Evolutionary conservation across 2,113 vertebrate genomes (phyloP).

Genomic region (Periophthalmus modestus): DNA sequence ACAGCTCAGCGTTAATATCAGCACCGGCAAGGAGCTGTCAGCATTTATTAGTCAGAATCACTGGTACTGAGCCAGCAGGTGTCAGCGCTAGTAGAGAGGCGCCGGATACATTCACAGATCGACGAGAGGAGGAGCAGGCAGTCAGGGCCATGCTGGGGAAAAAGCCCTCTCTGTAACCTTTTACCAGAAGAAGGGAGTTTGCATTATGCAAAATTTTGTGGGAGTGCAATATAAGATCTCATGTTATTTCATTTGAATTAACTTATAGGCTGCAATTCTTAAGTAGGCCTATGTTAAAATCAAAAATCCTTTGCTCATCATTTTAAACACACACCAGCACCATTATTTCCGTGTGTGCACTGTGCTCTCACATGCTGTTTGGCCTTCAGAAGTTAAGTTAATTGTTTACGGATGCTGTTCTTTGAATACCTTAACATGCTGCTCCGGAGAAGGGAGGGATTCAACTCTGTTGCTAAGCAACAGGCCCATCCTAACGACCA

Average conservation of each 20-base stretch:
- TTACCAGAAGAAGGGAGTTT: not conserved
- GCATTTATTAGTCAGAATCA: conserved; percentile 74
- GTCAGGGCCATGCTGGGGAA: conserved; percentile 31
- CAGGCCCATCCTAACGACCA: conserved; percentile 69
- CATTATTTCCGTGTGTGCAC: conserved; percentile 13
- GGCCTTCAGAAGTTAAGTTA: conserved; percentile 52
- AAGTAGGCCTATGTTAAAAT: too few species aligned
- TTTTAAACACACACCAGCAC: not conserved
- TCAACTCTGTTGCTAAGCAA: conserved; percentile 77
- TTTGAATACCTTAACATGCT: conserved; percentile 58
- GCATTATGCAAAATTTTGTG: too few species aligned
- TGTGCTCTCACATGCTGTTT: conserved; percentile 35
- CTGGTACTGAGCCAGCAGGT: conserved; percentile 70
- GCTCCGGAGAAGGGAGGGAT: conserved; percentile 45
- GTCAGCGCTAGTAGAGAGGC: conserved; percentile 63
- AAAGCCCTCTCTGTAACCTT: conserved; percentile 3
- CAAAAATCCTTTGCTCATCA: too few species aligned
- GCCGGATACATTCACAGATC: conserved; percentile 46
- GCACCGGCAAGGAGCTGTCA: conserved; percentile 65
- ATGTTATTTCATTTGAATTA: too few species aligned
- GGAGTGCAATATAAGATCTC: too few species aligned
- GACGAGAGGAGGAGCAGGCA: conserved; percentile 18
- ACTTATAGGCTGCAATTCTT: not conserved
- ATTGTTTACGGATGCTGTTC: conserved; percentile 59
- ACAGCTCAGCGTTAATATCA: conserved; percentile 71